Conservation (phyloP, 2,888 invertebrate genomes). For the Oeneis ivallda region DNA sequence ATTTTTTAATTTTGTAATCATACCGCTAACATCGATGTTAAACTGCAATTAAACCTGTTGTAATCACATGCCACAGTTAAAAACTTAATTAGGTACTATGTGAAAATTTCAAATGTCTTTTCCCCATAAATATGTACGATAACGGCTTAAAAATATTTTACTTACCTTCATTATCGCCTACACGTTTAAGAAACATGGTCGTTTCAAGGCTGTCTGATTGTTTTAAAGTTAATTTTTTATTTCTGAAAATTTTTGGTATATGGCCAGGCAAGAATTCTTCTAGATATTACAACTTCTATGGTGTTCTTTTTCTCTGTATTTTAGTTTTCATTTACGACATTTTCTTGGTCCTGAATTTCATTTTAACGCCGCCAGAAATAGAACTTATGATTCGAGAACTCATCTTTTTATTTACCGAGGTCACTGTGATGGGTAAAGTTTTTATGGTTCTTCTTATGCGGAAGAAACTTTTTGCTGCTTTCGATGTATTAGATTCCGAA, state of each 20-base stretch:
- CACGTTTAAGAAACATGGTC: constrained; percentile 40
- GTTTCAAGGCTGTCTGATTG: constrained; percentile 44
- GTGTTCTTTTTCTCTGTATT: constrained; percentile 49
- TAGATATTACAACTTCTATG: constrained; percentile 58
- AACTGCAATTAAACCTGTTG: constrained; percentile 24
- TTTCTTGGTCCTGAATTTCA: constrained; percentile 58
- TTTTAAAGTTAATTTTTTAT: constrained; percentile 53
- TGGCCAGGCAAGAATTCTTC: constrained; percentile 53
- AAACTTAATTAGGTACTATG: constrained; percentile 34
- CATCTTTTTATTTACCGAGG: constrained; percentile 47
- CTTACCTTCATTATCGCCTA: constrained; percentile 13
- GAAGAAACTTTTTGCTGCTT: constrained; percentile 50
- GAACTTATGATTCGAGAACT: constrained; percentile 62
- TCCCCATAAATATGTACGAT: too few species aligned
- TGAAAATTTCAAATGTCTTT: not conserved
- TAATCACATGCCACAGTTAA: constrained; percentile 42
- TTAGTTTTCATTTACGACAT: constrained; percentile 54
- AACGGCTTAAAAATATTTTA: not conserved
- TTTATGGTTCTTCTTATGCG: constrained; percentile 55
- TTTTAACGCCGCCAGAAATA: constrained; percentile 58
- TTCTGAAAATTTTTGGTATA: constrained; percentile 58
- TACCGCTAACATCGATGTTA: constrained; percentile 16
- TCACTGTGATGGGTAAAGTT: constrained; percentile 50
- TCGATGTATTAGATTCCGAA: constrained; percentile 58
- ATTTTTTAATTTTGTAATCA: constrained; percentile 35